These are phyloP conservation scores for Entomobrya proxima DNA, from an alignment of 2,888 invertebrate genomes.

Conservation along the genomic window DNA sequence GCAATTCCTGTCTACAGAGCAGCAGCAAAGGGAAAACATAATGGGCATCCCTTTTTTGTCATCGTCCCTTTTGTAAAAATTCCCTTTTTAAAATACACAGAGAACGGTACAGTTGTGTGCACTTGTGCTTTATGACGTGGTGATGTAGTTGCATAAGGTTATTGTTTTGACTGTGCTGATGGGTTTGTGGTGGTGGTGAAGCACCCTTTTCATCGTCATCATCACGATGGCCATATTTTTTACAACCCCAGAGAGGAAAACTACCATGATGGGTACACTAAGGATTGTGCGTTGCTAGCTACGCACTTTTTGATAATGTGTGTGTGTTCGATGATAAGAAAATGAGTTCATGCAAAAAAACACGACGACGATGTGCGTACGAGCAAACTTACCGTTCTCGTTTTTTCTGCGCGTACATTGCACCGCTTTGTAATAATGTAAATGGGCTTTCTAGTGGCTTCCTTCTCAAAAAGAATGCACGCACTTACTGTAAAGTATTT, in stretches of 20 bases:
- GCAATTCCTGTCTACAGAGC: not conserved
- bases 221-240: not conserved
- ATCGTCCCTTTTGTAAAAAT: not conserved
- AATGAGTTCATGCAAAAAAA: slow-evolving; percentile 38
- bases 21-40: not conserved
- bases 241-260: not conserved
- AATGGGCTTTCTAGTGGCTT: not conserved
- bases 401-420: not conserved
- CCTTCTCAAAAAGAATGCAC: too few relatives aligned
- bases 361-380: not conserved
- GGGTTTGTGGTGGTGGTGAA: slow-evolving; percentile 9
- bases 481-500: too few relatives aligned
- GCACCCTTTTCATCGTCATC: slow-evolving; percentile 18
- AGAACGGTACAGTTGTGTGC: not conserved
- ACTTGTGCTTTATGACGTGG: not conserved
- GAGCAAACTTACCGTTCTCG: not conserved
- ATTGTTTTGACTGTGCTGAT: slow-evolving; percentile 16
- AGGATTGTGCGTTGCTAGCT: not conserved
- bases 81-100: not conserved
- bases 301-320: slow-evolving; percentile 38
- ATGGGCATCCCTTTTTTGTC: not conserved
- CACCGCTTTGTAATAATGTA: not conserved
- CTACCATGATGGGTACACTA: not conserved
- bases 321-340: not conserved
- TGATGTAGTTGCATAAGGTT: not conserved